phyloP scores from a whole-genome alignment of 1,140 invertebrate genomes.

The Hydropsyche tenuis region DNA sequence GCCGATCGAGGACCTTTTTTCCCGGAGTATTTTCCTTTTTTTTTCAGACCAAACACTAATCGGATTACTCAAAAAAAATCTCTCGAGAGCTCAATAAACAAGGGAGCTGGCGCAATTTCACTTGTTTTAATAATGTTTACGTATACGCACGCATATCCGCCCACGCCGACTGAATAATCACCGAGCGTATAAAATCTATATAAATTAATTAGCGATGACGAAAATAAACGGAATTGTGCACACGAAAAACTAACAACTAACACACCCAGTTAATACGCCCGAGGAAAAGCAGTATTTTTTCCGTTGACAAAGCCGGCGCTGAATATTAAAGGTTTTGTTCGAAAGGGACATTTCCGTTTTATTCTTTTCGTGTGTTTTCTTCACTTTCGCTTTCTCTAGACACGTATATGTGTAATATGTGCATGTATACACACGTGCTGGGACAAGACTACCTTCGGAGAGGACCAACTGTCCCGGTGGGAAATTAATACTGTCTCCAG shows the following conservation, averaged over 20 bases:
- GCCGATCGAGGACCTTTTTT: slow-evolving; percentile 22
- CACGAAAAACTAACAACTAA: background rate
- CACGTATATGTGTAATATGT: background rate
- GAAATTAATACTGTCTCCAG: slow-evolving; percentile 47
- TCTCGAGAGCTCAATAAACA: slow-evolving; percentile 44
- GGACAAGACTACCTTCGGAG: slow-evolving; percentile 4
- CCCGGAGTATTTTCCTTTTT: slow-evolving; percentile 25
- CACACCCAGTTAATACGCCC: slow-evolving; percentile 1
- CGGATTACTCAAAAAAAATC: slow-evolving; percentile 48
- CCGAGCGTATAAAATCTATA: too few relatives aligned
- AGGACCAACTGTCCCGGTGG: slow-evolving; percentile 40
- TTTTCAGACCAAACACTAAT: slow-evolving; percentile 46
- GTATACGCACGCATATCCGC: background rate
- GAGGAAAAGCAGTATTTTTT: slow-evolving; percentile 17
- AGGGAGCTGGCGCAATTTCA: slow-evolving; percentile 30
- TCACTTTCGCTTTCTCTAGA: slow-evolving; percentile 30
- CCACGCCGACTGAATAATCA: too few relatives aligned
- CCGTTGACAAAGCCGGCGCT: slow-evolving; percentile 10
- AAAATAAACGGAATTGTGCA: too few relatives aligned
- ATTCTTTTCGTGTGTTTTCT: slow-evolving; percentile 19
- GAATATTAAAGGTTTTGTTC: slow-evolving; percentile 24
- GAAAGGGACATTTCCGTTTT: slow-evolving; percentile 23
- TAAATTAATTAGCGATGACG: too few relatives aligned
- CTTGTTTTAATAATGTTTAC: slow-evolving; percentile 30
- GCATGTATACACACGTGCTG: background rate